Evolutionary conservation across 1,140 invertebrate genomes (phyloP), one percentile per base, ranked within the genome.

Genomic region (Sitophilus oryzae): DNA sequence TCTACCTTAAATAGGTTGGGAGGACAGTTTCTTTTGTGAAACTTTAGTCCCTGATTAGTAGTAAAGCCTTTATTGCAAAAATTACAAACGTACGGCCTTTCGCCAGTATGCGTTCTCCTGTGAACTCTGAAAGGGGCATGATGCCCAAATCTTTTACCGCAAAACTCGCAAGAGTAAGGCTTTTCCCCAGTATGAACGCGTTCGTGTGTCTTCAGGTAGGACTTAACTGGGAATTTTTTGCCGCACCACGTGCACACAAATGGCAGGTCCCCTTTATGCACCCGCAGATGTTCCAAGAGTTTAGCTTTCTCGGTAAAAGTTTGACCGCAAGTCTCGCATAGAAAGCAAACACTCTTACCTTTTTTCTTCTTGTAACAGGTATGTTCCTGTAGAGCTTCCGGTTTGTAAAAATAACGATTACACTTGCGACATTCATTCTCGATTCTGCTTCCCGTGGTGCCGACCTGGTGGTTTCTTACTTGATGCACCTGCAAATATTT

Each of bases 121-220:
- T 76, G 75, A 2, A 83, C 82, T 22, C 78, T 76, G 8, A 84
- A 67, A 2, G 74, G 73, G 9, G 82, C 83, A 3, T 86, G 80
- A 71, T 91, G 88, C 0, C 84, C 86, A 70, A 93, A 92, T 9
- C 82, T 75, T 66, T 89, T 83, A 5, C 83, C 79, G 70, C 89
- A 92, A 49, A 78, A 73, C 53, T 77, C 75, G 66, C 84, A 85
- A 25, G 76, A 74, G 64, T 80, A 82, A 20, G 82, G 82, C 65
- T 81, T 79, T 62, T 84, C 80, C 0, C 81, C 80, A 0, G 78
- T 81, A 69, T 84, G 82, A 20, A 80, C 77, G 19, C 81, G 72
- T 61, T 81, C 76, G 67, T 84, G 81, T 30, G 79, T 72, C 18
- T 76, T 78, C 34, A 83, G 63, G 58, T 80, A 75, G 0, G 74